phyloP scores from a whole-genome alignment of 2,797 vertebrate genomes.

The Arctocebus calabarensis region DNA sequence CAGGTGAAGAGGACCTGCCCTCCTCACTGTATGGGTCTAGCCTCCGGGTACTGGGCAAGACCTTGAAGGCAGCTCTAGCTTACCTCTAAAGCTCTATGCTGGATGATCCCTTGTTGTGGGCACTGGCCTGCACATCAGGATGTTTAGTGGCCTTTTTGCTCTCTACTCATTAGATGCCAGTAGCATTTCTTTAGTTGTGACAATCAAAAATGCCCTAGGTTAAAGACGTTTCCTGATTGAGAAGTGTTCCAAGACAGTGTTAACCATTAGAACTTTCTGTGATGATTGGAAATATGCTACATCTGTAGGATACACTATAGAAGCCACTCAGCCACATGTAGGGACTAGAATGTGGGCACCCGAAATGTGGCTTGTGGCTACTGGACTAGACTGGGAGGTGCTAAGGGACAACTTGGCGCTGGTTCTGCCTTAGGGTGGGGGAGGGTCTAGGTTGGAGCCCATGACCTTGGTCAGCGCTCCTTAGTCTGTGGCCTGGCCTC shows the following conservation, averaged over 20 bases:
- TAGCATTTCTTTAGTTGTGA: background rate
- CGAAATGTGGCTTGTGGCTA: background rate
- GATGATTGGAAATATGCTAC: fast-evolving
- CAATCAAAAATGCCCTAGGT: background rate
- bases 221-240: background rate
- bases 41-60: background rate
- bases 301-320: fast-evolving
- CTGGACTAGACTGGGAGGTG: fast-evolving
- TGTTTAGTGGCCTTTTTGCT: too few relatives aligned
- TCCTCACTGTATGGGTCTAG: background rate
- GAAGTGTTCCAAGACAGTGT: fast-evolving
- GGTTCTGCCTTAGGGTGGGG: background rate
- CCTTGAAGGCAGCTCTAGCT: background rate
- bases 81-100: background rate
- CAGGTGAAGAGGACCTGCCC: fast-evolving
- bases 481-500: background rate
- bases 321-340: fast-evolving
- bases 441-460: background rate
- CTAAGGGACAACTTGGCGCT: background rate
- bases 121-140: background rate
- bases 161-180: background rate
- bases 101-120: background rate
- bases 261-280: background rate
- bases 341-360: background rate
- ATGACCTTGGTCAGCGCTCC: background rate